These are phyloP conservation scores for Argya squamiceps DNA, from an alignment of 2,797 vertebrate genomes.

Conservation along the genomic window DNA sequence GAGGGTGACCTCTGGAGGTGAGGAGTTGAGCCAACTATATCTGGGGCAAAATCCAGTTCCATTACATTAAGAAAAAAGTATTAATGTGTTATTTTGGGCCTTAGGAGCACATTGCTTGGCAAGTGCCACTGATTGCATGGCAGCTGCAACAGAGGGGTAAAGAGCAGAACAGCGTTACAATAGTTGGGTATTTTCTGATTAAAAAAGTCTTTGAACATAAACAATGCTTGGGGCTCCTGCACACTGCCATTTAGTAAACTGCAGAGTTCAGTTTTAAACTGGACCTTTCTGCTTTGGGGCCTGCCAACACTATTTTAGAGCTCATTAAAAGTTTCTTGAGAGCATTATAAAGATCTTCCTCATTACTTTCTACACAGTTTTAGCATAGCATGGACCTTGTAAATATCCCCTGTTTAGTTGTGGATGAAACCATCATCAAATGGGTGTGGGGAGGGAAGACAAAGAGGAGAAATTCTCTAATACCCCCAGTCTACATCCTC, in stretches of 20 bases:
- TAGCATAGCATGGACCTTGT: not conserved
- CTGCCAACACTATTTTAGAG: not conserved
- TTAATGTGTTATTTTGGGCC: not conserved
- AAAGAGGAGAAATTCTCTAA: not conserved
- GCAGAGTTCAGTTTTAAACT: not conserved
- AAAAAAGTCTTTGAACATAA: constrained; percentile 10
- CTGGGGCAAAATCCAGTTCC: not conserved
- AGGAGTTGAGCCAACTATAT: not conserved
- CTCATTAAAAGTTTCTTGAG: not conserved
- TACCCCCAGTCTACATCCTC: not conserved
- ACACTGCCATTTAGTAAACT: not conserved
- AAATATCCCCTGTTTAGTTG: not conserved
- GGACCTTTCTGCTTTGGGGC: constrained; percentile 3
- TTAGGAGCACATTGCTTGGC: not conserved
- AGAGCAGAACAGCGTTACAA: not conserved
- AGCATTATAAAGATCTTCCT: not conserved
- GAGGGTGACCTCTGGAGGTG: not conserved
- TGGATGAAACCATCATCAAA: not conserved
- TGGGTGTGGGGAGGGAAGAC: not conserved
- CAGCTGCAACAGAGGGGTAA: not conserved
- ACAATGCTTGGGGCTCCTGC: not conserved
- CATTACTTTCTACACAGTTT: not conserved
- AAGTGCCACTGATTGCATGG: not conserved
- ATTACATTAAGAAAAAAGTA: not conserved
- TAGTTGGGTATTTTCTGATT: not conserved